A percentile compares a stretch with the other conserved stretches of the same genome.
Conservation (phyloP, 2,888 invertebrate genomes). For the Apeira syringaria region DNA sequence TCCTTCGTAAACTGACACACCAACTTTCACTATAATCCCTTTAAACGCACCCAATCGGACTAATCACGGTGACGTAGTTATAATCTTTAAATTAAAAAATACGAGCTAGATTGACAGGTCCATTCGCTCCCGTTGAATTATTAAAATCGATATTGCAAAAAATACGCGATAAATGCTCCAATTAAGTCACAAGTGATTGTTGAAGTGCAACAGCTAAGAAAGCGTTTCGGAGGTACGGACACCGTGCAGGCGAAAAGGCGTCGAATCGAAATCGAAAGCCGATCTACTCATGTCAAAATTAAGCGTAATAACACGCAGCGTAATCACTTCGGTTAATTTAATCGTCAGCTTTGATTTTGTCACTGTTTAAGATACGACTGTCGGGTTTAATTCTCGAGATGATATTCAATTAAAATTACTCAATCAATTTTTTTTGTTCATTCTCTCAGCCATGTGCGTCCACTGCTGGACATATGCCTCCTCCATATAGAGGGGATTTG, state of each 20-base stretch:
- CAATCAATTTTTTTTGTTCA: too few relatives aligned
- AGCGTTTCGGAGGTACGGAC: constrained; percentile 36
- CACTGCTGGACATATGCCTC: too few relatives aligned
- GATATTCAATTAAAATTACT: constrained; percentile 1
- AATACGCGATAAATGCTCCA: constrained; percentile 50
- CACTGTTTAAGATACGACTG: constrained; percentile 23
- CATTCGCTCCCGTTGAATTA: constrained; percentile 38
- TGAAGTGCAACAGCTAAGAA: constrained; percentile 46
- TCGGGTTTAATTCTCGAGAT: constrained; percentile 15
- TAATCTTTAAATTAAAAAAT: constrained; percentile 48
- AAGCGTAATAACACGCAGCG: constrained; percentile 36
- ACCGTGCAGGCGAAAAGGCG: constrained; percentile 8
- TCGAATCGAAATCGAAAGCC: constrained; percentile 41
- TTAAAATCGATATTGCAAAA: constrained; percentile 46
- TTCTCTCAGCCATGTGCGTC: too few relatives aligned
- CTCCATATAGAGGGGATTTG: too few relatives aligned
- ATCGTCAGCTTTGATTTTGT: constrained; percentile 31
- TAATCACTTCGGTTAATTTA: constrained; percentile 39
- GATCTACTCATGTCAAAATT: constrained; percentile 41
- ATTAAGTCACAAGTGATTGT: constrained; percentile 59
- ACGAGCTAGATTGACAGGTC: constrained; percentile 55
- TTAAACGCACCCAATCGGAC: constrained; percentile 31
- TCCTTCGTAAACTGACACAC: constrained; percentile 10
- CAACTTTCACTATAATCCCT: constrained; percentile 55
- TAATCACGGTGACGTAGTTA: constrained; percentile 33